phyloP scores from a whole-genome alignment of 2,113 vertebrate species.

The Cariama cristata region DNA sequence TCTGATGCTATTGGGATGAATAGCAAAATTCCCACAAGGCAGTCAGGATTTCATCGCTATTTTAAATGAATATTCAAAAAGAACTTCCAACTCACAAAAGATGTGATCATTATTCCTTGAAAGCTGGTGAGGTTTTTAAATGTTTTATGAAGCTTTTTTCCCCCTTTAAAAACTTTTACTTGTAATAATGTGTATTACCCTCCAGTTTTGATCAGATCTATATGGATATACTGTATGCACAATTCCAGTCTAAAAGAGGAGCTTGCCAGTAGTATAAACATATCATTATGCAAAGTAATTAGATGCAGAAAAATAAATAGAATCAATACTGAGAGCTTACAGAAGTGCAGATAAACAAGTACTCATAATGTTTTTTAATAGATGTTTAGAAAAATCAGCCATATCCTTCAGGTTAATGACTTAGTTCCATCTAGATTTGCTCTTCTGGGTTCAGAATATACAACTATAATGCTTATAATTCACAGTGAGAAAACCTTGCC shows the following conservation, averaged over 20 bases:
- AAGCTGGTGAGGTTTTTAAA: neutral
- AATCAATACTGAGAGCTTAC: conserved; percentile 27
- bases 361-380: conserved; percentile 49
- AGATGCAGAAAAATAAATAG: conserved; percentile 61
- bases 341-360: conserved; percentile 47
- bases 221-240: neutral
- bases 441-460: conserved; percentile 14
- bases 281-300: conserved; percentile 66
- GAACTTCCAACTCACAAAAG: neutral
- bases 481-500: neutral
- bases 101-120: neutral
- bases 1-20: neutral
- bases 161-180: neutral
- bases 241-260: conserved; percentile 31
- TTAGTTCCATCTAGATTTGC: conserved; percentile 31
- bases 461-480: conserved; percentile 28
- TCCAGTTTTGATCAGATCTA: neutral
- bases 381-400: conserved; percentile 49
- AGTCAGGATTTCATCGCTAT: neutral
- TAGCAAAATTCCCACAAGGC: neutral
- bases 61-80: neutral
- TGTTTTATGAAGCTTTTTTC: neutral
- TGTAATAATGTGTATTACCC: neutral
- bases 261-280: conserved; percentile 60
- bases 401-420: conserved; percentile 62